phyloP scores from a whole-genome alignment of 1,140 invertebrate species.

The Drosophila lacertosa region DNA sequence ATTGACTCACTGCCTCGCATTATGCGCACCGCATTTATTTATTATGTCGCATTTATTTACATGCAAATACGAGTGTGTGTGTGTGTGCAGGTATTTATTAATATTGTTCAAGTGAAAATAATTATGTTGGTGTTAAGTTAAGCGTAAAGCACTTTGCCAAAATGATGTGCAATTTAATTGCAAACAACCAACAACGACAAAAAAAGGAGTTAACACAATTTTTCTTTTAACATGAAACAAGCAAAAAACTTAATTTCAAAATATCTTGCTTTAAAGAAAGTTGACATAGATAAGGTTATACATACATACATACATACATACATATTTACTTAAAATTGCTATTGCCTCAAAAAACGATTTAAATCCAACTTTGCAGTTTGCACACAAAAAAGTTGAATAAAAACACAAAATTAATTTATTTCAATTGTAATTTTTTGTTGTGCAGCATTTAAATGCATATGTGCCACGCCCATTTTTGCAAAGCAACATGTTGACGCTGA shows the following conservation, averaged over 20 bases:
- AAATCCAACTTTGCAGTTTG: too few species aligned
- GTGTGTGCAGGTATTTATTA: conserved; percentile 52
- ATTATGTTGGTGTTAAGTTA: conserved; percentile 72
- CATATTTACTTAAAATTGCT: too few species aligned
- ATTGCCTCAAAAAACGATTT: too few species aligned
- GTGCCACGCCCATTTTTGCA: neutral
- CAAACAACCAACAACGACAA: neutral
- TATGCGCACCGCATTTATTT: conserved; percentile 67
- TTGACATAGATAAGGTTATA: too few species aligned
- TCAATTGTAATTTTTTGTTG: neutral
- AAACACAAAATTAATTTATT: too few species aligned
- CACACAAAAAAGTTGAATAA: too few species aligned
- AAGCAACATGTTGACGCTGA: neutral
- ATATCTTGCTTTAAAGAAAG: too few species aligned
- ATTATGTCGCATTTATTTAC: conserved; percentile 55
- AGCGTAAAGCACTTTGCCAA: conserved; percentile 75
- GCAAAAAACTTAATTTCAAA: too few species aligned
- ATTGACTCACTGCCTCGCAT: conserved; percentile 75
- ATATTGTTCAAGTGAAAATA: conserved; percentile 75
- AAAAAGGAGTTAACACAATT: too few species aligned
- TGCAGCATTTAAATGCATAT: neutral
- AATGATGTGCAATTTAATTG: conserved; percentile 67
- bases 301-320: too few species aligned
- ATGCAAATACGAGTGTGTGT: neutral
- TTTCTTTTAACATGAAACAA: too few species aligned